Conservation (phyloP, 2,888 invertebrate species). For the Caenorhabditis japonica region DNA sequence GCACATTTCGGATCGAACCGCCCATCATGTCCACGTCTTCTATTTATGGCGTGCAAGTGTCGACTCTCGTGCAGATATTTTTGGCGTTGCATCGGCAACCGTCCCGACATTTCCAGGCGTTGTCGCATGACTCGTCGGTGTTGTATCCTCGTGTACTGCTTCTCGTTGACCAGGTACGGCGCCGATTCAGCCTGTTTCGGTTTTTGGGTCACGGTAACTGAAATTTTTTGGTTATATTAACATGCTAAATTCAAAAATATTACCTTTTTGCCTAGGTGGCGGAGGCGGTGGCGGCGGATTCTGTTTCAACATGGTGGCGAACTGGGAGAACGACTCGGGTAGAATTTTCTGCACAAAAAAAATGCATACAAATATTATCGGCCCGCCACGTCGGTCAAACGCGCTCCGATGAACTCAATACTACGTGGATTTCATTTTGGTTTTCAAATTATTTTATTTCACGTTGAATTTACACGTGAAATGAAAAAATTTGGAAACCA, state of each 20-base stretch:
- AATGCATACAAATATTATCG: no score
- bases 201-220: no score
- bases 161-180: constrained; percentile 30
- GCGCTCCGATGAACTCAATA: no score
- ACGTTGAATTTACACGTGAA: no score
- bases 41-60: constrained; percentile 27
- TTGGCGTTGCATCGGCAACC: constrained; percentile 19
- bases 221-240: no score
- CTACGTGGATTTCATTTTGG: no score
- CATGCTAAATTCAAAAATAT: no score
- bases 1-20: constrained; percentile 18
- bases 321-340: constrained; percentile 2
- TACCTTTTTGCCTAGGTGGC: not conserved
- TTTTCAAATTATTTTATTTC: no score
- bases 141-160: constrained; percentile 29
- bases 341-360: constrained; percentile 18
- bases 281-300: not conserved
- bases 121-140: constrained; percentile 14
- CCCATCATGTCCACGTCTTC: constrained; percentile 15
- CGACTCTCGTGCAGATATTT: constrained; percentile 44
- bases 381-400: no score
- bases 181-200: no score
- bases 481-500: no score
- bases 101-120: constrained; percentile 7
- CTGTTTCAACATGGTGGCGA: not conserved